Conservation (phyloP, 2,797 vertebrate species). For the Poecilia picta region DNA sequence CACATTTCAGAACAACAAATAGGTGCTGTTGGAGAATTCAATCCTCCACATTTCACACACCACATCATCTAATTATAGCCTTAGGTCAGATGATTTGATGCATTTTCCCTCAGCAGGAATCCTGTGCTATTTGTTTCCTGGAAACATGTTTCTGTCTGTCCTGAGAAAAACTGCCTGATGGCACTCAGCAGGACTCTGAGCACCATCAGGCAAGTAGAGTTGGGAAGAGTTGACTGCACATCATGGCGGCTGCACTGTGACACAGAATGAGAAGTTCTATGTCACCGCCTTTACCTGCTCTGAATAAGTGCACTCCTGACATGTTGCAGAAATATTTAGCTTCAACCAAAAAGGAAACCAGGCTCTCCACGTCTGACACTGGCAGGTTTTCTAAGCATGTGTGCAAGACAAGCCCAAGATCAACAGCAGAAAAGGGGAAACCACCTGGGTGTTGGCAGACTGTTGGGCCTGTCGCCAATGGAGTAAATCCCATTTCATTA, state of each 20-base stretch:
- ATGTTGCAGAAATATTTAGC: conserved; percentile 35
- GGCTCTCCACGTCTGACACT: conserved; percentile 45
- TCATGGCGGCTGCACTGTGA: conserved; percentile 17
- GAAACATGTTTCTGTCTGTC: conserved; percentile 78
- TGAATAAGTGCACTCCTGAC: conserved; percentile 27
- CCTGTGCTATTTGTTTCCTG: conserved; percentile 76
- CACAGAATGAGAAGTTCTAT: conserved; percentile 27
- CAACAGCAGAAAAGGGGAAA: conserved; percentile 66
- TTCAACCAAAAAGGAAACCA: conserved; percentile 52
- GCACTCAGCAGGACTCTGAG: conserved; percentile 70
- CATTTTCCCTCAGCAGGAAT: conserved; percentile 75
- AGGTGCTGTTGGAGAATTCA: conserved; percentile 74
- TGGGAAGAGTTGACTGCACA: conserved; percentile 32
- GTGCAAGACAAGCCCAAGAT: conserved; percentile 62
- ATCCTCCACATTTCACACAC: conserved; percentile 77
- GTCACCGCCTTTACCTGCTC: conserved; percentile 29
- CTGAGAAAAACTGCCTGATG: conserved; percentile 77
- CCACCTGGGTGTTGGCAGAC: conserved; percentile 57
- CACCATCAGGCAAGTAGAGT: conserved; percentile 47
- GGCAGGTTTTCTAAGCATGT: conserved; percentile 38
- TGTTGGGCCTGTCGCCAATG: conserved; percentile 20
- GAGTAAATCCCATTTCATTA: no score
- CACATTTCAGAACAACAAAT: conserved; percentile 72
- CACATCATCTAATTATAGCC: conserved; percentile 81
- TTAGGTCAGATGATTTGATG: conserved; percentile 81